A percentile compares a stretch with the other conserved stretches of the same genome.
Evolutionary conservation across 37 sponge, comb jelly and placozoan species (phyloP).

Genomic region (Halichondria panicea): DNA sequence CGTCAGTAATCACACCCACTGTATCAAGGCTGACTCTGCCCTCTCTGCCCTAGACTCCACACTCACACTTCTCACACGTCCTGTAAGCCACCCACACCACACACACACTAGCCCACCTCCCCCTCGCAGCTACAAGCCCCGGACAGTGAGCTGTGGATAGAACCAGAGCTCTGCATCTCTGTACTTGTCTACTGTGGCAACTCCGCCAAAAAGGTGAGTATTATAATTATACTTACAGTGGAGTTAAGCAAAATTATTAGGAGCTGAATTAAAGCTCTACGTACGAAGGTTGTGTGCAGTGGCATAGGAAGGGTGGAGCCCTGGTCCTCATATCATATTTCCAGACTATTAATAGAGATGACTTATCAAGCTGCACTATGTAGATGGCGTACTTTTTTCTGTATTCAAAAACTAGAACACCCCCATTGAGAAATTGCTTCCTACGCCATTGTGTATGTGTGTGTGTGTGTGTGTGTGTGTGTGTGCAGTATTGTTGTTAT

Average conservation of each 20-base stretch:
- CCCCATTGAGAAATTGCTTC: neutral
- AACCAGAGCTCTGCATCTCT: constrained; percentile 61
- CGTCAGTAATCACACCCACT: constrained; percentile 37
- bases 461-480: neutral
- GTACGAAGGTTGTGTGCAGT: too few species aligned
- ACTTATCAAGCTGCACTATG: too few species aligned
- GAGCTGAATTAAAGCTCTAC: too few species aligned
- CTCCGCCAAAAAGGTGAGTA: constrained; percentile 30
- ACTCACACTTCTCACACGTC: constrained; percentile 43
- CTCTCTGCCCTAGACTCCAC: neutral
- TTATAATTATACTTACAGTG: neutral
- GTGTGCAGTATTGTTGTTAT: neutral
- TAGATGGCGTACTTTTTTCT: too few species aligned
- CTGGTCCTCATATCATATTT: too few species aligned
- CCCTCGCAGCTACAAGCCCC: constrained; percentile 25
- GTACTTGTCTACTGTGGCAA: constrained; percentile 57
- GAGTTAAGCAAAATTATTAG: neutral
- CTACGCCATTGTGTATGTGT: neutral
- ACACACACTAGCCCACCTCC: too few species aligned
- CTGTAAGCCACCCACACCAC: constrained; percentile 48
- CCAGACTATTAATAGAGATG: too few species aligned
- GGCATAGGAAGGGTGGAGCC: too few species aligned
- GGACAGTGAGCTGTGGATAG: constrained; percentile 1
- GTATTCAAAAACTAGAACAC: too few species aligned
- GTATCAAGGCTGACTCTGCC: neutral